Percentiles rank a stretch among this genome's conserved stretches.
Evolutionary conservation across 2,113 vertebrate genomes (phyloP).

Genomic region (Lamprologus sp.): DNA sequence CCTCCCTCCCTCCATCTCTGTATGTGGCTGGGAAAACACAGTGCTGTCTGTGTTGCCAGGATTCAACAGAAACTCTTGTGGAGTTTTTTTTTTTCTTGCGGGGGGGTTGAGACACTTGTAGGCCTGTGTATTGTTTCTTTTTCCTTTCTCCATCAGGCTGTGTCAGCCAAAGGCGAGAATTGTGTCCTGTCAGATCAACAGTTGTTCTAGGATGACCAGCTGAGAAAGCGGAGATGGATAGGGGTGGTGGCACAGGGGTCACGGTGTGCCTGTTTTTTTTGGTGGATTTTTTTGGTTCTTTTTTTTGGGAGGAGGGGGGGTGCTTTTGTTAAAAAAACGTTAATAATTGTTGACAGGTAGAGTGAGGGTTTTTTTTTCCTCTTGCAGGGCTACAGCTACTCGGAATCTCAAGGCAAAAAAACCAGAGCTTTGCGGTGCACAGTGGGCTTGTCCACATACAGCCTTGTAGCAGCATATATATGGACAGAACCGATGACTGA

Average conservation of each 20-base stretch:
- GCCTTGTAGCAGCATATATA: not conserved
- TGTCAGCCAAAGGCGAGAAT: conserved; percentile 35
- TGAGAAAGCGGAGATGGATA: conserved; percentile 4
- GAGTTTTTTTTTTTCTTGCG: not conserved
- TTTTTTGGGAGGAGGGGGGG: accelerated
- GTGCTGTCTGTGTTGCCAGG: conserved; percentile 51
- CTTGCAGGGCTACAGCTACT: conserved; percentile 20
- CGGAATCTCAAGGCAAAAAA: conserved; percentile 3
- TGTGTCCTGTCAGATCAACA: conserved; percentile 39
- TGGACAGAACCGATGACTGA: not conserved
- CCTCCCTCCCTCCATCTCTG: conserved; percentile 6
- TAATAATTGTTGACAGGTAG: conserved; percentile 44
- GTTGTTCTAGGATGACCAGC: conserved; percentile 42
- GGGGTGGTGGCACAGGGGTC: not conserved
- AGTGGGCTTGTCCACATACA: not conserved
- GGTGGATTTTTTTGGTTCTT: accelerated
- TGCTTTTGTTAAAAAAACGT: conserved; percentile 38
- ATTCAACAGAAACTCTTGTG: conserved; percentile 48
- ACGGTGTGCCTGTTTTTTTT: not conserved
- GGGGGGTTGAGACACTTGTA: conserved; percentile 17
- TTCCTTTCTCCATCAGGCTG: conserved; percentile 17
- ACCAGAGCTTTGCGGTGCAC: not conserved
- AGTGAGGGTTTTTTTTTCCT: conserved; percentile 9
- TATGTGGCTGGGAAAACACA: conserved; percentile 30
- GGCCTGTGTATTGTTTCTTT: conserved; percentile 43